A percentile compares a stretch with the other conserved stretches of the same genome.
Evolutionary conservation across 2,113 vertebrate genomes (phyloP).

Genomic region (human): DNA sequence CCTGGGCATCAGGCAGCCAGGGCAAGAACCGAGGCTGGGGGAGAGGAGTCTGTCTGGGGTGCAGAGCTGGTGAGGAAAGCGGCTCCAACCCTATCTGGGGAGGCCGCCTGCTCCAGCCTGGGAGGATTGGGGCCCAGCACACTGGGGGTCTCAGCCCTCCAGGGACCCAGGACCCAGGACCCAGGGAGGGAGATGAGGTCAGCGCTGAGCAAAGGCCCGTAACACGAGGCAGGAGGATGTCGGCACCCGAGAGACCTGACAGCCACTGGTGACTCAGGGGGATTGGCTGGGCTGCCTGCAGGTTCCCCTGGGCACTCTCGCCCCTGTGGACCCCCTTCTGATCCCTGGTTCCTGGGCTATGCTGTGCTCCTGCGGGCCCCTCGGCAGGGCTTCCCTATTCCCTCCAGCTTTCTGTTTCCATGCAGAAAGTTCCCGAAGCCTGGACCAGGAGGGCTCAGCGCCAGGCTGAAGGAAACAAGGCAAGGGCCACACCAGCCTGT

Average conservation of each 20-base stretch:
- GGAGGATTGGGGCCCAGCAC: not conserved
- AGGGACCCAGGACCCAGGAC: not conserved
- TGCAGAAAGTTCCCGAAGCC: not conserved
- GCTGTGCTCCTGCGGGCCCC: rapidly evolving
- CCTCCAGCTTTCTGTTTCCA: not conserved
- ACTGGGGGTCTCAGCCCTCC: not conserved
- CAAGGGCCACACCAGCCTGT: not conserved
- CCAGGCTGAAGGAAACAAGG: not conserved
- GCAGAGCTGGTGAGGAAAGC: not conserved
- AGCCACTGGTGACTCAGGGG: not conserved
- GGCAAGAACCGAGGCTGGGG: not conserved
- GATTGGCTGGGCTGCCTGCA: too few relatives aligned
- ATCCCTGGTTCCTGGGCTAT: rapidly evolving
- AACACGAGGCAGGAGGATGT: not conserved
- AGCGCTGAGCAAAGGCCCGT: rapidly evolving
- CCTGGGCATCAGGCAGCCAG: not conserved
- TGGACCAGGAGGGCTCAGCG: not conserved
- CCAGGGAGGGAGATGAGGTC: not conserved
- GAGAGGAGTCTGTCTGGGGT: not conserved
- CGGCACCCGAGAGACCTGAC: not conserved
- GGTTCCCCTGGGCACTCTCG: too few relatives aligned
- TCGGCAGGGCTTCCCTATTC: not conserved
- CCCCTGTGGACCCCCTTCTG: too few relatives aligned
- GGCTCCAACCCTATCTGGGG: not conserved
- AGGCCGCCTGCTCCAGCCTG: not conserved